These are phyloP conservation scores for Apogon hyalosoma DNA, from an alignment of 2,797 vertebrate species.

Conservation along the genomic window DNA sequence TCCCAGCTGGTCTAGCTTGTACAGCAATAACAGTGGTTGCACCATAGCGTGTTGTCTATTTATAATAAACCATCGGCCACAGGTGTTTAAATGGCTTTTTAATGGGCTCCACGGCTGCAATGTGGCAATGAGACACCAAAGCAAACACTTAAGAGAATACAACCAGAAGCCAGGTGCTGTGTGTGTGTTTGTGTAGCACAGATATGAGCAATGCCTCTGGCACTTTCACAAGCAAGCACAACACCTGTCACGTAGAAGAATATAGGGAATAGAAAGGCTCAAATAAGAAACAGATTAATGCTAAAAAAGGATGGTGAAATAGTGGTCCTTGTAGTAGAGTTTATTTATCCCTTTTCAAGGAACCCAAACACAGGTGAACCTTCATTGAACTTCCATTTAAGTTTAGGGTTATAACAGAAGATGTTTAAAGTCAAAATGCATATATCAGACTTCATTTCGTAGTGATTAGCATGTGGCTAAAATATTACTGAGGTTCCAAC, in stretches of 20 bases:
- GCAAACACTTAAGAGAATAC: constrained; percentile 54
- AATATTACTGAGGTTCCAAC: no score
- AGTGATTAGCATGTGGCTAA: no score
- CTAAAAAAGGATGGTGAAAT: background rate
- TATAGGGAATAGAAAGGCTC: constrained; percentile 38
- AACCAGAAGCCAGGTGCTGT: constrained; percentile 44
- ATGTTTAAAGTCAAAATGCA: no score
- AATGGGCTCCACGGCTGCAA: constrained; percentile 52
- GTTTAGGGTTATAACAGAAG: no score
- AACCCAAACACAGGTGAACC: no score
- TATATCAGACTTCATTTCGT: no score
- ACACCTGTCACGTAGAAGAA: constrained; percentile 54
- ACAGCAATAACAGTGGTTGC: constrained; percentile 37
- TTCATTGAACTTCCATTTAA: no score
- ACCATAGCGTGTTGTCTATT: constrained; percentile 57
- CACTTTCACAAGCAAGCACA: constrained; percentile 37
- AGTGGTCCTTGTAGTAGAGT: background rate
- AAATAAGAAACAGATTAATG: background rate
- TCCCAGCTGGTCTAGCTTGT: constrained; percentile 42
- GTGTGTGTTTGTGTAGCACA: constrained; percentile 1
- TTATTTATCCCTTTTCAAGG: background rate
- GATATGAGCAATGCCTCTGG: constrained; percentile 34
- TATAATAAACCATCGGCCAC: constrained; percentile 67
- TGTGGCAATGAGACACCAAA: constrained; percentile 51
- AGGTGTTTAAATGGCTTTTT: constrained; percentile 71